Evolutionary conservation across 1,140 invertebrate species (phyloP), one percentile per base, ranked within the genome.

Genomic region (Lerema accius): DNA sequence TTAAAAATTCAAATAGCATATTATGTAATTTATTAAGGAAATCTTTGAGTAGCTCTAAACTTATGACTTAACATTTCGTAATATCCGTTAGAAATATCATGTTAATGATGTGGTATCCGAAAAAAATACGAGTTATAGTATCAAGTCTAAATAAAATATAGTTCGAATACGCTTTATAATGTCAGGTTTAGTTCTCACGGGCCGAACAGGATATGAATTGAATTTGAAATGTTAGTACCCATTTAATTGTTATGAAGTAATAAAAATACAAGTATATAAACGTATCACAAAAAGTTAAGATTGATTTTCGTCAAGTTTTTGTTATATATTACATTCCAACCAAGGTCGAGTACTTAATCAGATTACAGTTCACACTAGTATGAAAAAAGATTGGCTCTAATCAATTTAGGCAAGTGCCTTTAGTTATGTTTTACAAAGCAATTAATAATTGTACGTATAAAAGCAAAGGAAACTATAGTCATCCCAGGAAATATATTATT

Each of bases 261-360:
- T 53, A 53, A 53, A 53, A n/a, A n/a, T 35, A 35, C 4, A 50
- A 35, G 1, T 1, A 10, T 35, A 35, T 50, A 23, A 23, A 23
- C 6, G 3, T 35, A 16, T 14, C 6, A 15, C 26, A 49, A 17
- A 49, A 49, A 49, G 4, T 23, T 13, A 26, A 11, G 45, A 11
- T 43, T n/a, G n/a, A n/a, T n/a, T n/a, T n/a, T n/a, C n/a, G n/a
- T n/a, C 26, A 13, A 17, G 4, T 40, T 40, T 40, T 40, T 40
- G 35, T 11, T 42, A 11, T 4, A 16, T 35, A 51, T 51, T 37
- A 17, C 16, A 17, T 17, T 3, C 39, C 16, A 17, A 23, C 39
- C 50, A 53, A 53, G 50, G 50, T 53, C 19, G 7, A 23, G 19
- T n/a, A n/a, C n/a, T n/a, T n/a, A n/a, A n/a, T n/a, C n/a, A n/a